Evolutionary conservation across 2,888 invertebrate genomes (phyloP).

Genomic region (Leucophenga maculata): DNA sequence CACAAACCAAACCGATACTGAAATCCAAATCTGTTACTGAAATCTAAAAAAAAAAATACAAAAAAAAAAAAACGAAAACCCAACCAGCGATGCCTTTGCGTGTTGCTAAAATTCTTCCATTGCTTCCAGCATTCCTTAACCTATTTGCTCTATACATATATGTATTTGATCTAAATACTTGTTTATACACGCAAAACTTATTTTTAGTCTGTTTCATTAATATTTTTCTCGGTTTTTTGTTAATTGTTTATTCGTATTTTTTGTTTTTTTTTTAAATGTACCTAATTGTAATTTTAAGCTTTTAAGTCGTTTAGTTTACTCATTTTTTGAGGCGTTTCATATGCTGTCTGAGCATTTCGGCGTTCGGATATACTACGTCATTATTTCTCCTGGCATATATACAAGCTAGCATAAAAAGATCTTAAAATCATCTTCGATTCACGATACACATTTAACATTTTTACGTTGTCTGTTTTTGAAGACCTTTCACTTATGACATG

Average conservation of each 20-base stretch:
- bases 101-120: no score
- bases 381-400: conserved; percentile 11
- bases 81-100: no score
- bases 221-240: not conserved
- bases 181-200: not conserved
- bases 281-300: conserved; percentile 4
- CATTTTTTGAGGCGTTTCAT: not conserved
- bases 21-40: conserved; percentile 9
- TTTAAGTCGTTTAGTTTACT: conserved; percentile 6
- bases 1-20: not conserved
- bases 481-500: not conserved
- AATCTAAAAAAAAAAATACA: conserved; percentile 15
- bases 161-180: not conserved
- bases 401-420: not conserved
- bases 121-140: not conserved
- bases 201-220: not conserved
- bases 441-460: conserved; percentile 16
- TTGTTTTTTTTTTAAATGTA: conserved; percentile 2
- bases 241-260: not conserved
- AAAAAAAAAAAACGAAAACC: conserved; percentile 16
- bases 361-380: not conserved
- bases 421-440: no score
- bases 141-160: conserved; percentile 32
- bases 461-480: no score
- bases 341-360: no score